These are phyloP conservation scores for Peromyscus nudipes DNA, from an alignment of 2,797 vertebrate species.

Conservation along the genomic window DNA sequence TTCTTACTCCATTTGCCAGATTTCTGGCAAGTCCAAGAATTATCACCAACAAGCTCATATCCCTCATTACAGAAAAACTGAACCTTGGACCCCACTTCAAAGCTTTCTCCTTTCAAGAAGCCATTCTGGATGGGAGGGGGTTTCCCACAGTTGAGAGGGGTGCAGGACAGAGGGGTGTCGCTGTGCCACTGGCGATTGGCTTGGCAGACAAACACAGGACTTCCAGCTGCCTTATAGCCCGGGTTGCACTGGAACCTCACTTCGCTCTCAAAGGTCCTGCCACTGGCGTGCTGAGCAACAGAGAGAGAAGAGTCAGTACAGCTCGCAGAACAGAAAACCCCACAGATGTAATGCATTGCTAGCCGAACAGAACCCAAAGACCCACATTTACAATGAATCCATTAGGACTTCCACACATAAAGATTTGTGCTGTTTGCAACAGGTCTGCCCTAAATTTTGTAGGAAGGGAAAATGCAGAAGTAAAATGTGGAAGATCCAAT, in stretches of 20 bases:
- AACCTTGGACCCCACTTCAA: conserved; percentile 94
- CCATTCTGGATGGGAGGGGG: conserved; percentile 93
- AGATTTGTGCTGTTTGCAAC: neutral
- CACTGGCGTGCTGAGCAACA: conserved; percentile 89
- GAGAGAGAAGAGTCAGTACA: conserved; percentile 46
- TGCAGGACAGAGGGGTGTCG: conserved; percentile 91
- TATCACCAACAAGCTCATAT: conserved; percentile 94
- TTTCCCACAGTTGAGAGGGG: conserved; percentile 93
- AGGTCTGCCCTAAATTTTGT: neutral
- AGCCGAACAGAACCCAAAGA: neutral
- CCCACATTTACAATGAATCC: neutral
- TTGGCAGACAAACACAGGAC: conserved; percentile 92
- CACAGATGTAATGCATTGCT: neutral
- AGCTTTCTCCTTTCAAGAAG: conserved; percentile 90
- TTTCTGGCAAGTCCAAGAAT: conserved; percentile 96
- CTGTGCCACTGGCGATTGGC: conserved; percentile 97
- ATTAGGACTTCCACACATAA: neutral
- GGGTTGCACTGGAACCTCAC: conserved; percentile 93
- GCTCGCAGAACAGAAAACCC: neutral
- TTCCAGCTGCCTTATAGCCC: conserved; percentile 93
- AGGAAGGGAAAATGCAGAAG: neutral
- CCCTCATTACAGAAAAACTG: conserved; percentile 95
- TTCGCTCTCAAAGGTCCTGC: conserved; percentile 92
- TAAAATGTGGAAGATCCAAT: neutral
- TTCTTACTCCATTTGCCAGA: conserved; percentile 95